These are phyloP conservation scores for Lordiphosa fenestrarum DNA, from an alignment of 2,888 invertebrate genomes.

Conservation along the genomic window DNA sequence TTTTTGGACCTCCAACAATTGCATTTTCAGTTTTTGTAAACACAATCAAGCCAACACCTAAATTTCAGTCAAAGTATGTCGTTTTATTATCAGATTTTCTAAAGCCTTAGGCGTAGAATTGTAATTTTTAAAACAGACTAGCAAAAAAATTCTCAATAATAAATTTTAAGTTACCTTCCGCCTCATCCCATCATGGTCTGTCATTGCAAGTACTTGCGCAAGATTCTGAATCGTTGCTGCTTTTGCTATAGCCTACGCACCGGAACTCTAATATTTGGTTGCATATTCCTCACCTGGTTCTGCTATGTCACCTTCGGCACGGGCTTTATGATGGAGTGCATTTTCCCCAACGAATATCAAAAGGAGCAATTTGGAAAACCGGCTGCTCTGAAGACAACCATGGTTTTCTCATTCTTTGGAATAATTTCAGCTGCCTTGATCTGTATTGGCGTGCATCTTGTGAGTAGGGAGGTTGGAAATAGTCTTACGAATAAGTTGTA, in stretches of 20 bases:
- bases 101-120: no score
- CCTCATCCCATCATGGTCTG: constrained; percentile 42
- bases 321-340: constrained; percentile 57
- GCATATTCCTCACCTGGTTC: constrained; percentile 54
- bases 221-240: constrained; percentile 45
- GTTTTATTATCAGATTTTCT: no score
- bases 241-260: constrained; percentile 41
- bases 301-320: constrained; percentile 48
- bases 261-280: constrained; percentile 48
- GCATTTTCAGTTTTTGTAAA: no score
- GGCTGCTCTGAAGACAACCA: constrained; percentile 53
- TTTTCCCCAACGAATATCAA: constrained; percentile 57
- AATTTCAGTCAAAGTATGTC: no score
- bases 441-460: constrained; percentile 59
- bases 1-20: no score
- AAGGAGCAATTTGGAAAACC: constrained; percentile 6
- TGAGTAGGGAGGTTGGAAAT: constrained; percentile 20
- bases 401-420: constrained; percentile 56
- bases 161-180: no score
- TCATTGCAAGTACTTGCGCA: constrained; percentile 45
- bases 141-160: no score
- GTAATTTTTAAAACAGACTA: no score
- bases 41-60: no score
- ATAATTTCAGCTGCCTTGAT: constrained; percentile 40
- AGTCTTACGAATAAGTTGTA: no score